Conservation (phyloP, 2,113 vertebrate genomes). For the Morone chrysops region DNA sequence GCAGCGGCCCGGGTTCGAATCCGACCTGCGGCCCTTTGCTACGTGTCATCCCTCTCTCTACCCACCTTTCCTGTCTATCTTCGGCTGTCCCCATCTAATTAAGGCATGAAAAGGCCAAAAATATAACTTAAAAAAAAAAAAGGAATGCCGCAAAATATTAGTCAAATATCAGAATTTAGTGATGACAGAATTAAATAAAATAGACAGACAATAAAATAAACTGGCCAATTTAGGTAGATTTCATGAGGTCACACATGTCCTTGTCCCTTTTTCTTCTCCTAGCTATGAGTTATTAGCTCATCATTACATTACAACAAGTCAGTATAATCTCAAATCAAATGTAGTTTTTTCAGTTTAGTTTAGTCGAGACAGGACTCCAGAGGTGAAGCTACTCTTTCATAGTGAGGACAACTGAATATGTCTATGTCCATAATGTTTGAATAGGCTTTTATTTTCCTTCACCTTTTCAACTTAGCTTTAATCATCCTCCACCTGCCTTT, state of each 20-base stretch:
- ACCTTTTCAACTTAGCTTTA: neutral
- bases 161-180: neutral
- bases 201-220: neutral
- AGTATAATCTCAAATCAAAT: neutral
- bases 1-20: too few relatives aligned
- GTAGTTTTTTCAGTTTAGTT: neutral
- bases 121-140: neutral
- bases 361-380: neutral
- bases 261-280: neutral
- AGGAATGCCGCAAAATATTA: constrained; percentile 17
- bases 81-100: too few relatives aligned
- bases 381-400: neutral
- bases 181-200: neutral
- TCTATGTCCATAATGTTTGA: neutral
- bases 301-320: neutral
- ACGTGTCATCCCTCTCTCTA: too few relatives aligned
- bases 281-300: neutral
- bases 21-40: too few relatives aligned
- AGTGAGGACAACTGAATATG: neutral
- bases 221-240: neutral
- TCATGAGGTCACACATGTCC: neutral
- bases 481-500: neutral
- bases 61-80: too few relatives aligned
- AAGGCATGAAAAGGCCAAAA: too few relatives aligned
- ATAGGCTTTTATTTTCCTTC: too few relatives aligned